These are phyloP conservation scores for Leptopterna dolabrata DNA, from an alignment of 2,888 invertebrate genomes.

Conservation along the genomic window DNA sequence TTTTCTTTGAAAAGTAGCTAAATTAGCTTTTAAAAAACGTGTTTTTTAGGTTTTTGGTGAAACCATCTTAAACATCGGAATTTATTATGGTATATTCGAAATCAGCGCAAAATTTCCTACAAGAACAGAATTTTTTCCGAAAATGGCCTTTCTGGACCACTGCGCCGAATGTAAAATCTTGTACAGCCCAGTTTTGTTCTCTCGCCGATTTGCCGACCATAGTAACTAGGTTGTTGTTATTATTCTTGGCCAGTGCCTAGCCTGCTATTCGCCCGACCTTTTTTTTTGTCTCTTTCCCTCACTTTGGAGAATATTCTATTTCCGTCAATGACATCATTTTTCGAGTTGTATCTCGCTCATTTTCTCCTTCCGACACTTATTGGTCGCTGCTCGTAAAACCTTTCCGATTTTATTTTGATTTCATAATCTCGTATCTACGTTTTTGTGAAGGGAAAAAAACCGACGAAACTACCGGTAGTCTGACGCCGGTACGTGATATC, in stretches of 20 bases:
- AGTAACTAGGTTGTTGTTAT: constrained; percentile 16
- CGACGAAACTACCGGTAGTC: neutral
- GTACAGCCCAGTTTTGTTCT: too few relatives aligned
- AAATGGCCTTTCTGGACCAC: too few relatives aligned
- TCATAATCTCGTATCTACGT: neutral
- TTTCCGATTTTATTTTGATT: neutral
- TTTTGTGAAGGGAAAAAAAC: neutral
- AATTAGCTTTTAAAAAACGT: too few relatives aligned
- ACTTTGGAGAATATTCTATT: constrained; percentile 13
- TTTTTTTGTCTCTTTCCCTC: neutral
- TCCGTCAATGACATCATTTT: neutral
- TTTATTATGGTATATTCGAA: too few relatives aligned
- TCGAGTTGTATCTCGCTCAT: neutral
- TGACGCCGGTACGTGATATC: neutral
- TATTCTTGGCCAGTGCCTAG: constrained; percentile 22
- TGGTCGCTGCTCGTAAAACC: neutral
- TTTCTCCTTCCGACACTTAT: neutral
- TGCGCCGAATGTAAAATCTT: too few relatives aligned
- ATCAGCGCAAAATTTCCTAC: too few relatives aligned
- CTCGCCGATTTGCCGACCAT: neutral
- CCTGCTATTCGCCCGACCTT: neutral
- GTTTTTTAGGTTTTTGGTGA: too few relatives aligned
- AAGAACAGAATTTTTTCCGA: too few relatives aligned
- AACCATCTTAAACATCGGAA: too few relatives aligned
- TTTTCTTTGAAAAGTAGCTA: too few relatives aligned